phyloP scores from a whole-genome alignment of 2,888 invertebrate species.

The Epinotia bilunana region DNA sequence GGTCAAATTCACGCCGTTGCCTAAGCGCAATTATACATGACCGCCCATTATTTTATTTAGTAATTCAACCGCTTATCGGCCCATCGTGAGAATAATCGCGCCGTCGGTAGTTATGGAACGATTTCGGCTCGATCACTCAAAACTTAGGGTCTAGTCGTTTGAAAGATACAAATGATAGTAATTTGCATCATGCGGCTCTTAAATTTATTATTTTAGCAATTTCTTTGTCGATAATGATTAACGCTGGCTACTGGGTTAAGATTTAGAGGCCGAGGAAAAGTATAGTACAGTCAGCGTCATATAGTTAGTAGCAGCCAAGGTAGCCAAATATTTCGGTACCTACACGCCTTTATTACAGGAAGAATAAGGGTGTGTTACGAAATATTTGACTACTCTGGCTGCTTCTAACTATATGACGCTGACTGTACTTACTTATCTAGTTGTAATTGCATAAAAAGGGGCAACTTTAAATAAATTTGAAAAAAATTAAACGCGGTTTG shows the following conservation, averaged over 20 bases:
- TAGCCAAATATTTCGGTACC: no score
- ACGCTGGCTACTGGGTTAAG: not conserved
- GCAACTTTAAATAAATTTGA: no score
- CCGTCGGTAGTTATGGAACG: conserved; percentile 29
- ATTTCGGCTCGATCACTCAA: conserved; percentile 35
- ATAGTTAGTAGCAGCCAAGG: no score
- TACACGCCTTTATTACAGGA: no score
- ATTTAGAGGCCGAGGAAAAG: not conserved
- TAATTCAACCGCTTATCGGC: conserved; percentile 69
- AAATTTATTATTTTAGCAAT: conserved; percentile 15
- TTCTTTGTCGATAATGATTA: not conserved
- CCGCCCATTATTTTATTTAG: conserved; percentile 72
- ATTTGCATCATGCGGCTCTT: conserved; percentile 22
- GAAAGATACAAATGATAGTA: conserved; percentile 28
- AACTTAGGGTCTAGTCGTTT: conserved; percentile 33
- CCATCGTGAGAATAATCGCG: conserved; percentile 53
- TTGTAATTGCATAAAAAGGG: no score
- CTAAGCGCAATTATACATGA: conserved; percentile 75
- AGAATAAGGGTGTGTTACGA: no score
- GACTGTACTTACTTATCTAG: no score
- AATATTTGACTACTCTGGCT: no score
- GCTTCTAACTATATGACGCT: no score
- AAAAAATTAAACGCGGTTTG: no score
- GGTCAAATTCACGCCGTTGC: conserved; percentile 72
- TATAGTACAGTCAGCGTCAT: no score